phyloP scores from a whole-genome alignment of 2,113 vertebrate species.

The Podilymbus podiceps region DNA sequence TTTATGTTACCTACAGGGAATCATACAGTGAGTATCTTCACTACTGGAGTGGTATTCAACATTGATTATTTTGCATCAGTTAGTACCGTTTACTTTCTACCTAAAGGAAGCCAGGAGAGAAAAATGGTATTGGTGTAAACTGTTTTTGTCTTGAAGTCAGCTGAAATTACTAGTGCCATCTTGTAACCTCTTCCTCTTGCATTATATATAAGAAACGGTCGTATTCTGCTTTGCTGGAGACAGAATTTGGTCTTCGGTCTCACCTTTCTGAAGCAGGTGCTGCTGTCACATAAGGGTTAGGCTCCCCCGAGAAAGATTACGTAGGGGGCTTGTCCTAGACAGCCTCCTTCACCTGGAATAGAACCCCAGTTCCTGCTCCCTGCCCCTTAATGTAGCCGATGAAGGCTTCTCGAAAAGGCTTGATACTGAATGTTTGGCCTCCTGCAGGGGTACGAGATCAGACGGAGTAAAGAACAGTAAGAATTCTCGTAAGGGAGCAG shows the following conservation, averaged over 20 bases:
- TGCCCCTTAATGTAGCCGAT: neutral
- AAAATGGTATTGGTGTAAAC: neutral
- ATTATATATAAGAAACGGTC: neutral
- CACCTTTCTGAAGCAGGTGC: neutral
- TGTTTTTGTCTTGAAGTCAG: neutral
- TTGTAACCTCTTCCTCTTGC: neutral
- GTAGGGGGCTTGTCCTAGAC: neutral
- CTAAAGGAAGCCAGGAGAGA: neutral
- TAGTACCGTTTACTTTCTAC: neutral
- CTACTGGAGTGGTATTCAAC: neutral
- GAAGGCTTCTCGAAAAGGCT: neutral
- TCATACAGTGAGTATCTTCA: neutral
- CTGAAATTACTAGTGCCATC: neutral
- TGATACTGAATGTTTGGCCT: neutral
- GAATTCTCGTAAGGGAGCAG: neutral
- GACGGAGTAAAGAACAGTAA: neutral
- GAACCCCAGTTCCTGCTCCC: neutral
- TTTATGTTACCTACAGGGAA: neutral
- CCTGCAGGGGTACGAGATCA: neutral
- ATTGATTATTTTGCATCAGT: neutral
- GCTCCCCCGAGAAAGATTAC: fast-evolving
- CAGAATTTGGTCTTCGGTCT: neutral
- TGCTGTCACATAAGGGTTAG: neutral
- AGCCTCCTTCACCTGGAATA: neutral
- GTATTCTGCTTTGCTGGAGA: neutral